These are phyloP conservation scores for Hyposmocoma kahamanoa DNA, from an alignment of 1,140 invertebrate species.

Conservation along the genomic window DNA sequence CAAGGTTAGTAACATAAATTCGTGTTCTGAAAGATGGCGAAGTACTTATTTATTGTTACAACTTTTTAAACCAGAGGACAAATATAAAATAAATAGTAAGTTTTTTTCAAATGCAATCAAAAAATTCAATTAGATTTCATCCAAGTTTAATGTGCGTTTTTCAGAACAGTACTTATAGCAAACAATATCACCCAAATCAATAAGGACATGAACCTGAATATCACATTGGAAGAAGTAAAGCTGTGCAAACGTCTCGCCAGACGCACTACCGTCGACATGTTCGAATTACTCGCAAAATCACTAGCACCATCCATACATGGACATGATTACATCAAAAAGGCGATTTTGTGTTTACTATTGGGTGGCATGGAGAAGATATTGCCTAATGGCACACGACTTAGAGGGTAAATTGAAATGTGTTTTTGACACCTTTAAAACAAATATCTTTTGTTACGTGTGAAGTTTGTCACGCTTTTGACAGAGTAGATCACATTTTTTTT, in stretches of 20 bases:
- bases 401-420: slow-evolving; percentile 92
- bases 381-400: slow-evolving; percentile 95
- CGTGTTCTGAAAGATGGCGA: no score
- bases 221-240: slow-evolving; percentile 91
- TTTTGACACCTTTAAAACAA: no score
- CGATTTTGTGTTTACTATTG: slow-evolving; percentile 94
- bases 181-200: slow-evolving; percentile 93
- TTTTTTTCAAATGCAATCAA: not conserved
- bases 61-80: no score
- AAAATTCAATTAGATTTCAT: not conserved
- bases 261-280: slow-evolving; percentile 85
- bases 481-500: no score
- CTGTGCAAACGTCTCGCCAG: slow-evolving; percentile 92
- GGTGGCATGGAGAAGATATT: slow-evolving; percentile 97
- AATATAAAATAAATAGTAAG: no score
- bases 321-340: slow-evolving; percentile 97
- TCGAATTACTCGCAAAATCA: slow-evolving; percentile 92
- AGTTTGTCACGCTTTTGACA: no score
- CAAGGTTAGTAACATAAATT: no score
- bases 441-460: no score
- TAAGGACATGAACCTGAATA: slow-evolving; percentile 90
- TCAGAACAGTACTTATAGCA: slow-evolving; percentile 93
- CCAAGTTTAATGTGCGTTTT: slow-evolving; percentile 23
- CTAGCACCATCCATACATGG: slow-evolving; percentile 99
- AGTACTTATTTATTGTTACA: no score